phyloP scores from a whole-genome alignment of 2,888 invertebrate genomes.

The Bhutanitis thaidina region DNA sequence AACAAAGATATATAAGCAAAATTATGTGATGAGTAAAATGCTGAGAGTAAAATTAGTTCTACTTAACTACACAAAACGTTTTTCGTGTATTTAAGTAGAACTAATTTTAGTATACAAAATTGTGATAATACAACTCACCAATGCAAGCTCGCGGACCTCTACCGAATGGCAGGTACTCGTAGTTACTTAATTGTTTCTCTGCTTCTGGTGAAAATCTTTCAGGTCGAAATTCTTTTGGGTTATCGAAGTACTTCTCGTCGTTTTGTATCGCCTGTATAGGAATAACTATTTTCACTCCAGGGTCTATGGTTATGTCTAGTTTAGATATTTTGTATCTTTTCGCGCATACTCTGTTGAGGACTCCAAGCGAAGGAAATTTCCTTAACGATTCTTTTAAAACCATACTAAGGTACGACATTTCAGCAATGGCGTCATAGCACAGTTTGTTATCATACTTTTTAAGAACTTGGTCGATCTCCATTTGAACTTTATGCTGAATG shows the following conservation, averaged over 20 bases:
- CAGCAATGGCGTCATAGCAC: constrained; percentile 50
- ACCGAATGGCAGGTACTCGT: constrained; percentile 61
- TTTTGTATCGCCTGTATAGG: constrained; percentile 62
- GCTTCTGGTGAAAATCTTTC: constrained; percentile 47
- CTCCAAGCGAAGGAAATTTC: constrained; percentile 63
- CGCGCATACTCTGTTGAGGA: constrained; percentile 53
- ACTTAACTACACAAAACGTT: too few relatives aligned
- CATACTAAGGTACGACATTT: constrained; percentile 63
- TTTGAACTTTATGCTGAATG: constrained; percentile 59
- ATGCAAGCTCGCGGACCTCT: constrained; percentile 66
- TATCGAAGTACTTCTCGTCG: constrained; percentile 57
- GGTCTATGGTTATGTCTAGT: constrained; percentile 50
- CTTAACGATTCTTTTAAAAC: constrained; percentile 64
- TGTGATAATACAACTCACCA: constrained; percentile 42
- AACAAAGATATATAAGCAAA: too few relatives aligned
- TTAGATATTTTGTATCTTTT: constrained; percentile 61
- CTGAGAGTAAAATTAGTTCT: too few relatives aligned
- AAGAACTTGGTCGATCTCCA: constrained; percentile 62
- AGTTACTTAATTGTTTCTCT: constrained; percentile 22
- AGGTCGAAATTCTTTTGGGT: constrained; percentile 57
- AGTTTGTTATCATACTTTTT: constrained; percentile 29
- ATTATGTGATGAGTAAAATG: too few relatives aligned
- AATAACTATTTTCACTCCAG: constrained; percentile 52
- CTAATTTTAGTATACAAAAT: too few relatives aligned
- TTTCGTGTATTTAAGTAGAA: too few relatives aligned